These are phyloP conservation scores for Liasis olivaceus DNA, from an alignment of 2,797 vertebrate genomes.

Conservation along the genomic window DNA sequence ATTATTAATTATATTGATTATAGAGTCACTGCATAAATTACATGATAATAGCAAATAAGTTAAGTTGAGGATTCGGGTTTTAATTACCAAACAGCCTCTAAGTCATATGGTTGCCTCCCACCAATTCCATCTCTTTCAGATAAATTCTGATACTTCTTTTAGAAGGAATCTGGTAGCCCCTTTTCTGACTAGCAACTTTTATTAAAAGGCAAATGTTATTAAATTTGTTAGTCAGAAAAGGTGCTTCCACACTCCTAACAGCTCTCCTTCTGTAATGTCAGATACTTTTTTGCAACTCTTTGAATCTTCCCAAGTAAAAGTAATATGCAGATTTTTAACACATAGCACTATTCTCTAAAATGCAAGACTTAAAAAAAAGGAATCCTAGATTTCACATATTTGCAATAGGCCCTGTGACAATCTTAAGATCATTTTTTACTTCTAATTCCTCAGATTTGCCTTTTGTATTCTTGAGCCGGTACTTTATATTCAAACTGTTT, in stretches of 20 bases:
- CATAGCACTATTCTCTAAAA: background rate
- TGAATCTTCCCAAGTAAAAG: background rate
- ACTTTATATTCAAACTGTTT: background rate
- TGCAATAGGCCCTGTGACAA: background rate
- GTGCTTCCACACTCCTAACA: background rate
- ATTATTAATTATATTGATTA: background rate
- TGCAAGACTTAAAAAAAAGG: background rate
- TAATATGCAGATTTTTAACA: background rate
- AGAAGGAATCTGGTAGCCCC: background rate
- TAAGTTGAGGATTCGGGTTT: background rate
- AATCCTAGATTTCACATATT: background rate
- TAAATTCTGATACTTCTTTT: background rate
- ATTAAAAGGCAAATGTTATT: background rate
- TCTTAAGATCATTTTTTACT: background rate
- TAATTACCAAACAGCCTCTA: background rate
- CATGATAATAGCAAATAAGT: background rate
- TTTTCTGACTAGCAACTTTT: background rate
- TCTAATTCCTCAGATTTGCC: background rate
- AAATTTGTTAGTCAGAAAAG: background rate
- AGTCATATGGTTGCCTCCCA: background rate
- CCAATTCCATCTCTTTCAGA: background rate
- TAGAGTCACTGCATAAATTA: background rate
- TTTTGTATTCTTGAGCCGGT: background rate
- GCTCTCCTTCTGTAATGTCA: background rate
- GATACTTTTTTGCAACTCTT: background rate